phyloP scores from a whole-genome alignment of 2,113 vertebrate species.

The Athene noctua region DNA sequence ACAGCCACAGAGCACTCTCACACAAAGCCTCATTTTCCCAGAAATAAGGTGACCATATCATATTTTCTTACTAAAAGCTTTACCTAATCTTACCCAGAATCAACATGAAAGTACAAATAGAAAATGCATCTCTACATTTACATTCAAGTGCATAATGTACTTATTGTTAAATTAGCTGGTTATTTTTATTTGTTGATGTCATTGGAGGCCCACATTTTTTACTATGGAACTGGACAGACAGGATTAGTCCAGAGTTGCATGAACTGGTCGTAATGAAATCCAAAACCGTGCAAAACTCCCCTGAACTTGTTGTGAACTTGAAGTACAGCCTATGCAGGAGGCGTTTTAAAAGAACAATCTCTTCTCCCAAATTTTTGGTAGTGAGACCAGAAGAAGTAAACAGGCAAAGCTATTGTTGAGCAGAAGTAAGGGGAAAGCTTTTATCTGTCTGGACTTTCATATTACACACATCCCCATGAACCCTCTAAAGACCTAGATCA shows the following conservation, averaged over 20 bases:
- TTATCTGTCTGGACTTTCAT: constrained; percentile 60
- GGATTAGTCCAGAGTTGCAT: constrained; percentile 40
- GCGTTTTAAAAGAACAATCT: not conserved
- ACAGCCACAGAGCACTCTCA: not conserved
- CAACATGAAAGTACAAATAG: not conserved
- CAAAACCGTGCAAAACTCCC: constrained; percentile 38
- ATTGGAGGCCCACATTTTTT: constrained; percentile 40
- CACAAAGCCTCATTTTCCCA: not conserved
- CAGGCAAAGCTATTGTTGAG: not conserved
- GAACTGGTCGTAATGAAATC: constrained; percentile 41
- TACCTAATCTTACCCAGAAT: not conserved
- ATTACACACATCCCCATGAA: constrained; percentile 32
- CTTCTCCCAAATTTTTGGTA: not conserved
- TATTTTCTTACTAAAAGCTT: not conserved
- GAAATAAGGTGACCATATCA: not conserved
- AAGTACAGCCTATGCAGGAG: not conserved
- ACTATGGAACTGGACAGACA: constrained; percentile 39
- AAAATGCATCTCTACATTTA: not conserved
- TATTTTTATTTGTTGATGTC: constrained; percentile 50
- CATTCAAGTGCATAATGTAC: not conserved
- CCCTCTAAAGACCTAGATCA: constrained; percentile 39
- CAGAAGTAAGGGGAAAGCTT: constrained; percentile 21
- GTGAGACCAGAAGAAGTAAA: not conserved
- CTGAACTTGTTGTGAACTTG: constrained; percentile 30
- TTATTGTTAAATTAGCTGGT: constrained; percentile 6